Evolutionary conservation across 2,797 vertebrate genomes (phyloP).

Genomic region (Pteronotus mesoamericanus): DNA sequence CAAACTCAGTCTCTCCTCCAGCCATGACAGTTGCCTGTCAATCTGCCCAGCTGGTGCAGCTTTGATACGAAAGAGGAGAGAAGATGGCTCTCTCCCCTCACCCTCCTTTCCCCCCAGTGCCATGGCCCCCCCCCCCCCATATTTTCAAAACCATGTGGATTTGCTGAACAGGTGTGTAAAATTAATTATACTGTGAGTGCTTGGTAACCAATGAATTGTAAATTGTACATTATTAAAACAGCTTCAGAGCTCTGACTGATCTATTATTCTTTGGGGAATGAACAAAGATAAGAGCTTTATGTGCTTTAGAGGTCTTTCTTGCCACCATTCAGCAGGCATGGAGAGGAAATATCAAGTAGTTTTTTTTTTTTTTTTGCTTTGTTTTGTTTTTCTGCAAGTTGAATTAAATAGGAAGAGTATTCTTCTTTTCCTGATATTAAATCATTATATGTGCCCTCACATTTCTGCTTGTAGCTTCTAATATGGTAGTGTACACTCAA

Average conservation of each 20-base stretch:
- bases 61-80: not conserved
- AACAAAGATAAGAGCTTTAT: constrained; percentile 84
- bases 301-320: constrained; percentile 78
- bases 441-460: constrained; percentile 55
- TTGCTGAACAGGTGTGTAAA: constrained; percentile 80
- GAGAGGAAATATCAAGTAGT: constrained; percentile 70
- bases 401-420: constrained; percentile 59
- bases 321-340: constrained; percentile 69
- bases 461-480: not conserved
- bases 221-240: constrained; percentile 88
- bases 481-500: not conserved
- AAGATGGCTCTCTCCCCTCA: constrained; percentile 39
- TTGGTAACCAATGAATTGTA: constrained; percentile 87
- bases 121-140: not conserved
- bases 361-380: constrained; percentile 52
- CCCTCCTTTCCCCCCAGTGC: not conserved
- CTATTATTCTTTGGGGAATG: constrained; percentile 85
- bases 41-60: constrained; percentile 27
- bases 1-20: not conserved
- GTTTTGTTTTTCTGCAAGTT: constrained; percentile 58
- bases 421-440: constrained; percentile 66
- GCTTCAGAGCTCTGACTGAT: constrained; percentile 83
- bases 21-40: not conserved
- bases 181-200: constrained; percentile 85
- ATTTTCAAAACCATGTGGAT: constrained; percentile 70